These are phyloP conservation scores for Lordiphosa stackelbergi DNA, from an alignment of 1,140 invertebrate species.

Conservation along the genomic window DNA sequence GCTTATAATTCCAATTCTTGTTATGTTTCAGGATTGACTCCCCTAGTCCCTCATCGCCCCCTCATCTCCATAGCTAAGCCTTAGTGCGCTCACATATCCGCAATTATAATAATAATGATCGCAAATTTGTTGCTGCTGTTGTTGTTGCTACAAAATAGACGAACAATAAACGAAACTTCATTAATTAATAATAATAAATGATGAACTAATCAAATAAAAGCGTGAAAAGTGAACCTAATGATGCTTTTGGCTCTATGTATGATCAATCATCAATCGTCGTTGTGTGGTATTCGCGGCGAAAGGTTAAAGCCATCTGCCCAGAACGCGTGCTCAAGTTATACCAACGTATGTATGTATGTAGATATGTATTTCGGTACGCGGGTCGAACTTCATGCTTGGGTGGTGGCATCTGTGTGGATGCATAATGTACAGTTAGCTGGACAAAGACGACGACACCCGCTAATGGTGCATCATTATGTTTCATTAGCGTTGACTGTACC, in stretches of 20 bases:
- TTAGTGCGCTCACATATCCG: slow-evolving; percentile 41
- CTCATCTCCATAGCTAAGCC: too few relatives aligned
- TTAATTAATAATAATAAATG: slow-evolving; percentile 72
- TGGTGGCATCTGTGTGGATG: slow-evolving; percentile 39
- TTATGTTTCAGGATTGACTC: slow-evolving; percentile 8
- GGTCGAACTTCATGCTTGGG: slow-evolving; percentile 50
- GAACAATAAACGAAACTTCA: slow-evolving; percentile 23
- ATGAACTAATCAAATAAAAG: slow-evolving; percentile 72
- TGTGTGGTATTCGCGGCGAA: slow-evolving; percentile 2
- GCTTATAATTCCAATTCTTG: too few relatives aligned
- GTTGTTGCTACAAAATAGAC: slow-evolving; percentile 33
- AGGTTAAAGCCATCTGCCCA: slow-evolving; percentile 11
- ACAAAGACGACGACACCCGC: slow-evolving; percentile 32
- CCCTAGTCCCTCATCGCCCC: too few relatives aligned
- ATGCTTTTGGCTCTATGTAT: slow-evolving; percentile 20
- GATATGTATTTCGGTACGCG: not conserved
- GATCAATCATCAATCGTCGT: slow-evolving; percentile 28
- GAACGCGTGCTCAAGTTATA: slow-evolving; percentile 6
- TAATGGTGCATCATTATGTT: slow-evolving; percentile 70
- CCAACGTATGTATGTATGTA: not conserved
- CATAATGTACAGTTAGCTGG: slow-evolving; percentile 53
- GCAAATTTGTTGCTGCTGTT: slow-evolving; percentile 33
- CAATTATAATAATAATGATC: slow-evolving; percentile 67
- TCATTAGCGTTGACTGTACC: slow-evolving; percentile 44
- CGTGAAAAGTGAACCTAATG: slow-evolving; percentile 64